Evolutionary conservation across 2,797 vertebrate species (phyloP).

Genomic region (Scleropages formosus): DNA sequence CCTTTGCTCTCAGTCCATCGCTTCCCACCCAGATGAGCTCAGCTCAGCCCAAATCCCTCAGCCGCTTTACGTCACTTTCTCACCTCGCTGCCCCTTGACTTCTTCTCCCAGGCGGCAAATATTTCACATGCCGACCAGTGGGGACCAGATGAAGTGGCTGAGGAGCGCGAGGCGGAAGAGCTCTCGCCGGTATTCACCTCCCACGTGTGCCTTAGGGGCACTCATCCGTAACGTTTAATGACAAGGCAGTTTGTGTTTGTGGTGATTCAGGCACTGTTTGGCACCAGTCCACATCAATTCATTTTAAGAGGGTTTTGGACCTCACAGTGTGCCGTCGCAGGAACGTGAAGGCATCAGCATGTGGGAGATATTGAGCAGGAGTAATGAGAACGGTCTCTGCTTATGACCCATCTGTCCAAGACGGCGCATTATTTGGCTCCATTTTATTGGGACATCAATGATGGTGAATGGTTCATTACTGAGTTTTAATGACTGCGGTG

Average conservation of each 20-base stretch:
- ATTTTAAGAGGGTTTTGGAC: slow-evolving; percentile 7
- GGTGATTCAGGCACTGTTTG: neutral
- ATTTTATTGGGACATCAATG: neutral
- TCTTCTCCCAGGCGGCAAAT: slow-evolving; percentile 54
- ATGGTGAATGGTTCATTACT: slow-evolving; percentile 6
- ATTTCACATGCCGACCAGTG: slow-evolving; percentile 59
- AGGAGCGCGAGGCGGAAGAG: slow-evolving; percentile 36
- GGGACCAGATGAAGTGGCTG: slow-evolving; percentile 57
- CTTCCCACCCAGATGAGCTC: neutral
- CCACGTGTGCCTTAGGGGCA: neutral
- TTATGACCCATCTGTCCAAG: slow-evolving; percentile 12
- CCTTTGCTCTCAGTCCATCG: neutral
- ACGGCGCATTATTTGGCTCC: neutral
- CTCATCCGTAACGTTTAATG: neutral
- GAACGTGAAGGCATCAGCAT: neutral
- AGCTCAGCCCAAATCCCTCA: neutral
- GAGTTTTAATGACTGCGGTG: slow-evolving; percentile 4
- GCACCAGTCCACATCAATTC: neutral
- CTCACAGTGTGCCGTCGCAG: neutral
- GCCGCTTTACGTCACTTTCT: slow-evolving; percentile 40
- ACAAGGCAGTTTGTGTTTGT: slow-evolving; percentile 5
- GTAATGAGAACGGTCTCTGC: neutral
- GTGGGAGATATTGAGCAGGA: slow-evolving; percentile 14
- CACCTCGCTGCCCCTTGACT: slow-evolving; percentile 51
- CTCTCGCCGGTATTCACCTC: neutral